These are phyloP conservation scores for Lates japonicus DNA, from an alignment of 2,797 vertebrate genomes.

Conservation along the genomic window DNA sequence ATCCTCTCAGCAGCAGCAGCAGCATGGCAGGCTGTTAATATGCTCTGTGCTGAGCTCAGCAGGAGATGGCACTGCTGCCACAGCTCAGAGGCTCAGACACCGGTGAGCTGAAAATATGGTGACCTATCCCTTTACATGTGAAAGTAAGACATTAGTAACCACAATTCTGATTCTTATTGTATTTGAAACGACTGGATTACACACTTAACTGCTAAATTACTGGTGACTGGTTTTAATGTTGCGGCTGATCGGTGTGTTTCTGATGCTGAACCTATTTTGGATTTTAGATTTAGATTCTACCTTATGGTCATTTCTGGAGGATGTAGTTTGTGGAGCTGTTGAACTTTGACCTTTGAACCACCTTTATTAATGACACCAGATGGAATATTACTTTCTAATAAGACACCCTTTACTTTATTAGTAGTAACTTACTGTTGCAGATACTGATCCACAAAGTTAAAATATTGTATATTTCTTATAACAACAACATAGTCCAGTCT, in stretches of 20 bases:
- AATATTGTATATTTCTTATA: too few relatives aligned
- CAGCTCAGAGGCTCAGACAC: neutral
- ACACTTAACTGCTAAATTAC: neutral
- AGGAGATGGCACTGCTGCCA: slow-evolving; percentile 80
- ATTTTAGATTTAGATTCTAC: neutral
- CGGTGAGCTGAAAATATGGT: neutral
- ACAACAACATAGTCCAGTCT: neutral
- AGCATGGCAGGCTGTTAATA: slow-evolving; percentile 61
- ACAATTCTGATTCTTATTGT: neutral
- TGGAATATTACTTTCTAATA: neutral
- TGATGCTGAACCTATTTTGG: neutral
- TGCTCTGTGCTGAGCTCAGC: slow-evolving; percentile 74
- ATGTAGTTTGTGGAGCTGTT: neutral
- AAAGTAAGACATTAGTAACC: neutral
- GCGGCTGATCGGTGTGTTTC: too few relatives aligned
- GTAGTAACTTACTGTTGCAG: neutral
- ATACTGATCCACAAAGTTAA: too few relatives aligned
- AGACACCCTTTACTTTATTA: neutral
- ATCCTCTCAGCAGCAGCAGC: slow-evolving; percentile 66
- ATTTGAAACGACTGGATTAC: neutral
- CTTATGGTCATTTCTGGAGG: neutral
- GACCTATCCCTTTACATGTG: neutral
- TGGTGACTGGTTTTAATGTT: too few relatives aligned
- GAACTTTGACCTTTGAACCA: neutral
- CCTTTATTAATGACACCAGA: too few relatives aligned